Conservation (phyloP, 2,113 vertebrate species). For the Pan paniscus region DNA sequence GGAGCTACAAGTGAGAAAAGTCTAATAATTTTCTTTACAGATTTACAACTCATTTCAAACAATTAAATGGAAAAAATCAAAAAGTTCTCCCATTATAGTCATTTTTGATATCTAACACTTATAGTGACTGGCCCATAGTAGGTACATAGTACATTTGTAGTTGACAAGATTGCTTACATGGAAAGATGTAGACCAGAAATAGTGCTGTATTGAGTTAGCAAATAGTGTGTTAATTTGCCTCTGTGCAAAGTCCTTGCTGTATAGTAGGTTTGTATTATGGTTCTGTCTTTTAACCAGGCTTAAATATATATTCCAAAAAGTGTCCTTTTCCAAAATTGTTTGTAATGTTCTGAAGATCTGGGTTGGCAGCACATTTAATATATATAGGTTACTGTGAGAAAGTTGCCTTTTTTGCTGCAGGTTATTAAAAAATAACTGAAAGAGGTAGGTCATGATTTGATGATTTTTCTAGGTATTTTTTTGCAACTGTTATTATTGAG, state of each 20-base stretch:
- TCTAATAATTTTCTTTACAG: not conserved
- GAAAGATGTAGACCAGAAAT: not conserved
- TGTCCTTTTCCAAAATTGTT: not conserved
- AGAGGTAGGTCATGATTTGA: not conserved
- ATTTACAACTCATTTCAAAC: not conserved
- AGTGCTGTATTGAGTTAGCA: not conserved
- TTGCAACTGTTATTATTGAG: constrained; percentile 2
- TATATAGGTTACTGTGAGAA: not conserved
- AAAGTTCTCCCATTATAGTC: not conserved
- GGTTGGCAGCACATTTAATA: not conserved
- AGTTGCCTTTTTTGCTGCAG: accelerated
- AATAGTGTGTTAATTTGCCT: not conserved
- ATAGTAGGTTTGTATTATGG: not conserved
- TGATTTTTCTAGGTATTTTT: constrained; percentile 16
- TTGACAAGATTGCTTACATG: not conserved
- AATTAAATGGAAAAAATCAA: not conserved
- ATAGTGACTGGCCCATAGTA: not conserved
- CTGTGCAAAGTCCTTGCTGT: not conserved
- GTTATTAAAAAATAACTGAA: constrained; percentile 26
- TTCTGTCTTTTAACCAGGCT: not conserved
- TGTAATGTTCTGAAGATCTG: not conserved
- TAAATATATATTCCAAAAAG: not conserved
- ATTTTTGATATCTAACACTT: not conserved
- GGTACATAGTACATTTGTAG: not conserved
- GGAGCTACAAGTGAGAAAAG: not conserved